Conservation (phyloP, 2,113 vertebrate species). For the Corythoichthys intestinalis region DNA sequence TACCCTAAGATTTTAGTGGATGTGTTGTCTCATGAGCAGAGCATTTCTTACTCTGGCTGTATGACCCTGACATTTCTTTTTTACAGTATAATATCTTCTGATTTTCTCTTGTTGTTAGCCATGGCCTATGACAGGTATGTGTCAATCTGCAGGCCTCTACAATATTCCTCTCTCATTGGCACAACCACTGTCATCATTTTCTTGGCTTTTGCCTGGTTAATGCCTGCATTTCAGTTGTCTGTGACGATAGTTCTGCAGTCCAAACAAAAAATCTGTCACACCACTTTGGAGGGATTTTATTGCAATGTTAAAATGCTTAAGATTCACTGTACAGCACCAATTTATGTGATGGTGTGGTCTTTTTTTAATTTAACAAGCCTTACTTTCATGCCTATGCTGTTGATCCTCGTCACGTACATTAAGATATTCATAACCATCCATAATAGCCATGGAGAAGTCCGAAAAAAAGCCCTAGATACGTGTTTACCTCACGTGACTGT, state of each 20-base stretch:
- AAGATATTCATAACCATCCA: neutral
- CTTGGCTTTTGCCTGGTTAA: neutral
- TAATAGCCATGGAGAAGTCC: neutral
- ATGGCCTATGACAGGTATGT: slow-evolving; percentile 1
- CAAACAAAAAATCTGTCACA: neutral
- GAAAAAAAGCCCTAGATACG: neutral
- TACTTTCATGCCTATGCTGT: neutral
- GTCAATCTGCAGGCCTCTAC: neutral
- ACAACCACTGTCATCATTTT: neutral
- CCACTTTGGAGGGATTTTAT: neutral
- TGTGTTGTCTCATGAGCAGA: neutral
- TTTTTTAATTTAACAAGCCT: neutral
- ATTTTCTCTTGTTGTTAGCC: neutral
- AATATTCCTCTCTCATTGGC: neutral
- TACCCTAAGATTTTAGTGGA: neutral
- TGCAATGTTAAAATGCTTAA: neutral
- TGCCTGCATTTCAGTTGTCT: neutral
- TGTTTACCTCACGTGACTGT: neutral
- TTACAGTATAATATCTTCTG: neutral
- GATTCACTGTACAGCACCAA: neutral
- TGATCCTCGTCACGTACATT: neutral
- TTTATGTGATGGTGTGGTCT: neutral
- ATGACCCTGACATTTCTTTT: neutral
- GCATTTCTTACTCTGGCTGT: neutral
- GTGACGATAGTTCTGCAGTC: neutral